Percentiles rank a stretch among this genome's conserved stretches.
Evolutionary conservation across 2,113 vertebrate genomes (phyloP).

Genomic region (Chionomys nivalis): DNA sequence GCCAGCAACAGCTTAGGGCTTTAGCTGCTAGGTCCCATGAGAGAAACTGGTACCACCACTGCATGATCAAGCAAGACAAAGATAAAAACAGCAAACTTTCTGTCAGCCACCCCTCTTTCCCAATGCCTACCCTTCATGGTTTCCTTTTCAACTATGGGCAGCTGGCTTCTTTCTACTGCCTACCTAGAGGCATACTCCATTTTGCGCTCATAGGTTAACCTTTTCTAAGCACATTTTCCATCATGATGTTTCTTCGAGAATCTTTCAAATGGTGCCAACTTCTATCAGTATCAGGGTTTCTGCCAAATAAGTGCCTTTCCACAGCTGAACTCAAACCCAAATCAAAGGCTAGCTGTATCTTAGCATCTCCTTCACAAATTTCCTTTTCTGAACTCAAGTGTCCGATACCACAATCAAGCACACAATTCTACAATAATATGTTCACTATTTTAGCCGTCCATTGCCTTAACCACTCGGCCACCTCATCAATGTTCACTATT

Average conservation of each 20-base stretch:
- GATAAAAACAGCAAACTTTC: not conserved
- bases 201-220: not conserved
- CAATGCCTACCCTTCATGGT: not conserved
- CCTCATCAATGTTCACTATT: not conserved
- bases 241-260: not conserved
- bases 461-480: no score
- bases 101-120: not conserved
- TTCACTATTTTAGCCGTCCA: not conserved
- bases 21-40: not conserved
- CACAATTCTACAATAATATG: not conserved
- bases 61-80: not conserved
- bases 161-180: not conserved
- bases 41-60: not conserved
- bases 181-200: not conserved
- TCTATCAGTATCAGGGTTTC: not conserved
- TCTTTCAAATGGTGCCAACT: not conserved
- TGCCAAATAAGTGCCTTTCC: not conserved
- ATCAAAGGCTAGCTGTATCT: not conserved
- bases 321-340: constrained; percentile 3
- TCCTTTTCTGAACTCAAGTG: not conserved
- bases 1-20: not conserved
- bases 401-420: not conserved
- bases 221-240: constrained; percentile 11
- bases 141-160: not conserved
- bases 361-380: not conserved